Conservation (phyloP, 35 echinoderm and acorn worm species). For the Heliocidaris erythrogramma region DNA sequence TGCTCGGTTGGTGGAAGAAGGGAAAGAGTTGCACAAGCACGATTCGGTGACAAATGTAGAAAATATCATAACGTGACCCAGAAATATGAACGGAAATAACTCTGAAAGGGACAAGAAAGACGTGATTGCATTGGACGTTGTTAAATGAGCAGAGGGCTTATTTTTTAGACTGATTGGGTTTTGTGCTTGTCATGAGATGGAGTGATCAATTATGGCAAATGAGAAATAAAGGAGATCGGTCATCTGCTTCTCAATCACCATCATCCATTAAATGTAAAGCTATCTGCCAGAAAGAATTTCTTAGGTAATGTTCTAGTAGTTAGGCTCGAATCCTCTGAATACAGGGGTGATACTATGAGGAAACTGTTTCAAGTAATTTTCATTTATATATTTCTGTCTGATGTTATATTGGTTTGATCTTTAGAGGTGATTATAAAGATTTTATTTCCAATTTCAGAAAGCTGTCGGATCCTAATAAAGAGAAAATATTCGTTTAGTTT, state of each 20-base stretch:
- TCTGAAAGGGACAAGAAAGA: not conserved
- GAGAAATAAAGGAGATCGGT: slow-evolving; percentile 16
- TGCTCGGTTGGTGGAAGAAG: not conserved
- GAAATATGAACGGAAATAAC: not conserved
- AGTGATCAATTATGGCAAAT: slow-evolving; percentile 4
- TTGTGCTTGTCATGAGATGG: not conserved
- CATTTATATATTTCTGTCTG: no score
- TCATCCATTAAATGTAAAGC: slow-evolving; percentile 12
- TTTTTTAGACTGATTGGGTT: slow-evolving; percentile 8
- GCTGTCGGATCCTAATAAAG: not conserved
- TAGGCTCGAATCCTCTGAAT: not conserved
- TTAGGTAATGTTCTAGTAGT: not conserved
- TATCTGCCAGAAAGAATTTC: not conserved
- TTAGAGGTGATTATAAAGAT: not conserved
- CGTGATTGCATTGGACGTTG: not conserved
- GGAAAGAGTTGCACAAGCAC: slow-evolving; percentile 22
- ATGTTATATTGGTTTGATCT: no score
- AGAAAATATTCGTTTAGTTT: not conserved
- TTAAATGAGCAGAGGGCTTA: slow-evolving; percentile 1
- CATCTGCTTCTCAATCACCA: not conserved
- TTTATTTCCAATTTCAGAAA: not conserved
- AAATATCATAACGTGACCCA: slow-evolving; percentile 20
- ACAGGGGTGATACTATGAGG: not conserved
- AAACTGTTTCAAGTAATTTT: not conserved
- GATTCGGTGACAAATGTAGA: not conserved